phyloP scores from a whole-genome alignment of 2,113 vertebrate genomes.

The Pandion haliaetus region DNA sequence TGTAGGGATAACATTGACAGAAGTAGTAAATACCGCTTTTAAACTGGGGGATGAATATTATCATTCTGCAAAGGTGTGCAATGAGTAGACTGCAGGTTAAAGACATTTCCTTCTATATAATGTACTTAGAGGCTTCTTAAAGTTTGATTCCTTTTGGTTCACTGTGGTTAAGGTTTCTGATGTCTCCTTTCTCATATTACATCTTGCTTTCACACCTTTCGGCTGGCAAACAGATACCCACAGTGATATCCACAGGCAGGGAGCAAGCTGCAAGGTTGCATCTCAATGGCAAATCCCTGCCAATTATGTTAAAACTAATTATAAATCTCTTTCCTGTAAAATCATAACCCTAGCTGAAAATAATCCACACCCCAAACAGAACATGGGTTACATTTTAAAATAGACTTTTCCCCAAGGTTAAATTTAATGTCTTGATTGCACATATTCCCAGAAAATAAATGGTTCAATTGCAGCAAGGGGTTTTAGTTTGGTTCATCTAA shows the following conservation, averaged over 20 bases:
- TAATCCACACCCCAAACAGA: slow-evolving; percentile 24
- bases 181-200: slow-evolving; percentile 3
- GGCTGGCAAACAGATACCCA: slow-evolving; percentile 18
- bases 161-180: background rate
- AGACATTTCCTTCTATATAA: background rate
- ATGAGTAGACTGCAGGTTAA: background rate
- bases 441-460: slow-evolving; percentile 34
- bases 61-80: background rate
- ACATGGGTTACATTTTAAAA: slow-evolving; percentile 21
- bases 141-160: background rate
- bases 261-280: slow-evolving; percentile 26
- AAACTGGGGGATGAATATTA: slow-evolving; percentile 16
- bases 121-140: background rate
- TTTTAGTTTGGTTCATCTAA: slow-evolving; percentile 60
- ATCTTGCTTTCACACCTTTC: slow-evolving; percentile 25
- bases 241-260: slow-evolving; percentile 22
- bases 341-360: slow-evolving; percentile 42
- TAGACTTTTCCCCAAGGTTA: background rate
- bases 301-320: slow-evolving; percentile 60
- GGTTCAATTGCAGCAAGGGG: background rate
- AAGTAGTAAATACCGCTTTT: background rate
- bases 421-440: slow-evolving; percentile 34
- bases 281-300: slow-evolving; percentile 3
- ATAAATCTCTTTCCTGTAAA: slow-evolving; percentile 48
- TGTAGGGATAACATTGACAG: background rate